phyloP scores from a whole-genome alignment of 2,797 vertebrate species.

The Squalus acanthias region DNA sequence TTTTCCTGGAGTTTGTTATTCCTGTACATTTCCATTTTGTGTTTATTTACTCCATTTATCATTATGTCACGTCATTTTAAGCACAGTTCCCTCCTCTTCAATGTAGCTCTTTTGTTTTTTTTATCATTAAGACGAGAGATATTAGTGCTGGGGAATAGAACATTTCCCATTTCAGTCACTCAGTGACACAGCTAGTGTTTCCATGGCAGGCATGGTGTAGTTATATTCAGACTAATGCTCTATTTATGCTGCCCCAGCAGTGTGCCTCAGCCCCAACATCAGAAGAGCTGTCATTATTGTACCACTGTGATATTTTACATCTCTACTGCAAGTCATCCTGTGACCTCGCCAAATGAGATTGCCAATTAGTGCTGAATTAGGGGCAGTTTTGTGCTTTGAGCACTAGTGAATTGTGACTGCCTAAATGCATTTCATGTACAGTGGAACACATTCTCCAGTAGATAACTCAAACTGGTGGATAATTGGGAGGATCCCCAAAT shows the following conservation, averaged over 20 bases:
- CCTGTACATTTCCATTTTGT: neutral
- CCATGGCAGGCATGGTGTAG: neutral
- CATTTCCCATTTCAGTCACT: neutral
- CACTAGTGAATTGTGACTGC: neutral
- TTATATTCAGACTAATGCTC: slow-evolving; percentile 4
- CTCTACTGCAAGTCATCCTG: neutral
- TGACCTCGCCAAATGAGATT: slow-evolving; percentile 14
- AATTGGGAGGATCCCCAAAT: neutral
- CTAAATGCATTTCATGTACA: neutral
- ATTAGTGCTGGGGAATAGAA: neutral
- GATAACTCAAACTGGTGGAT: neutral
- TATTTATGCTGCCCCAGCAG: neutral
- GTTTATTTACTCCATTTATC: neutral
- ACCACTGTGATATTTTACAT: neutral
- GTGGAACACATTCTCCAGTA: neutral
- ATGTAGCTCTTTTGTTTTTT: neutral
- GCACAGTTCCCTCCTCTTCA: neutral
- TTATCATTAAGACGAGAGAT: neutral
- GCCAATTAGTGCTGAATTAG: slow-evolving; percentile 17
- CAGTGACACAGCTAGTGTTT: neutral
- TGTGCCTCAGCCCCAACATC: neutral
- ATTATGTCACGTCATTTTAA: neutral
- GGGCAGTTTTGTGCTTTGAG: neutral
- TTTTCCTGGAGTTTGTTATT: slow-evolving; percentile 11
- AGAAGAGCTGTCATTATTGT: neutral